phyloP scores from a whole-genome alignment of 2,113 vertebrate genomes.

The Anarrhichthys ocellatus region DNA sequence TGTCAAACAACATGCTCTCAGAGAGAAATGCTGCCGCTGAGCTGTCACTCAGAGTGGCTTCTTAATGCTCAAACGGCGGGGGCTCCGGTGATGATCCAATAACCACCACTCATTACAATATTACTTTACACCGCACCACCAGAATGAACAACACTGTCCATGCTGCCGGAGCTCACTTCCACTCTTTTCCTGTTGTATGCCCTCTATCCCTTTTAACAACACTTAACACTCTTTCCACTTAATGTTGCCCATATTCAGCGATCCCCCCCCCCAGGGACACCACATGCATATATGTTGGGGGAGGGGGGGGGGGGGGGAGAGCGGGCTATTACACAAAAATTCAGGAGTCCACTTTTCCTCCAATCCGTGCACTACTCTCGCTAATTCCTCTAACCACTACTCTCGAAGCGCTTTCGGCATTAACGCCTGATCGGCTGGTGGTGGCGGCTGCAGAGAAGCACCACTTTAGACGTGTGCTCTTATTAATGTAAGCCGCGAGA shows the following conservation, averaged over 20 bases:
- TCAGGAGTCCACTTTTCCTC: conserved; percentile 46
- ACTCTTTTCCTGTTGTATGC: conserved; percentile 36
- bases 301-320: neutral
- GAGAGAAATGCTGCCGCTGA: neutral
- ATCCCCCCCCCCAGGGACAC: conserved; percentile 17
- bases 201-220: conserved; percentile 68
- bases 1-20: conserved; percentile 7
- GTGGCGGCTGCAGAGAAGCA: conserved; percentile 24
- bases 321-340: conserved; percentile 50
- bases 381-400: conserved; percentile 64
- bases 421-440: conserved; percentile 21
- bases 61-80: neutral
- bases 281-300: conserved; percentile 32
- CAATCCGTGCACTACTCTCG: conserved; percentile 36
- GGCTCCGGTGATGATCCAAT: conserved; percentile 22
- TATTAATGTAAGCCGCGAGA: conserved; percentile 57
- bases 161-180: conserved; percentile 41
- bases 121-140: conserved; percentile 35
- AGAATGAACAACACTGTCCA: conserved; percentile 21
- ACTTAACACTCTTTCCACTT: conserved; percentile 72
- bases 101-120: conserved; percentile 59
- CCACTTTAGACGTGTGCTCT: conserved; percentile 37
- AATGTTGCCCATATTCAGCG: conserved; percentile 53
- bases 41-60: conserved; percentile 8
- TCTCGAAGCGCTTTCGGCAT: conserved; percentile 33